Evolutionary conservation across 2,888 invertebrate genomes (phyloP), one percentile per base, ranked within the genome.

Genomic region (Rhagium mordax): DNA sequence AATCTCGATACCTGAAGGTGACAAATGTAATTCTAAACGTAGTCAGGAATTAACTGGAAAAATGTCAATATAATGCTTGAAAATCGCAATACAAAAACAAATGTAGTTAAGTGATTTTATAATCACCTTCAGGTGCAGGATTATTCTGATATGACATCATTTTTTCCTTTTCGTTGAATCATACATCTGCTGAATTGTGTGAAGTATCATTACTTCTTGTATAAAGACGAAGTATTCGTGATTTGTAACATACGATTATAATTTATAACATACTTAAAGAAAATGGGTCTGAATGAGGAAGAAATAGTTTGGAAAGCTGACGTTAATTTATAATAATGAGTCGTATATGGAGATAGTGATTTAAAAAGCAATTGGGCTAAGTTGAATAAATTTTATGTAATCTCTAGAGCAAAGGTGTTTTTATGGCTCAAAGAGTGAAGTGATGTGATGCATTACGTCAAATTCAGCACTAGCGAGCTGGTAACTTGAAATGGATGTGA

Each of bases 401-500:
- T 76, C 79, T 70, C 72, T 21, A 18, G 73, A 76, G 79, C 68
- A 71, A 71, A 73, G 75, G 71, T 74, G 78, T 78, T 78, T 78
- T 78, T 78, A 74, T 74, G 69, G 73, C 71, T 16, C 66, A 73
- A 77, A 77, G 73, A 78, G 70, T 74, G 59, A 60, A 78, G 76
- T 74, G 67, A 59, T 68, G 67, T 68, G 78, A 79, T 81, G 80
- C 76, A 81, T 80, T 79, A 80, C 75, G 77, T 80, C 80, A 81
- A 79, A 82, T 76, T 78, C 79, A 81, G 79, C 76, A 76, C 76
- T 74, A 79, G 73, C 71, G 71, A 75, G 77, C 77, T 75, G 77
- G 77, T 74, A 77, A 74, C 75, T 77, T 74, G 74, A 75, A 79
- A 82, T 80, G 80, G 79, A 81, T 81, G 81, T 76, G 81, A 81